phyloP scores from a whole-genome alignment of 1,140 invertebrate species.

The Drosophila orosa region DNA sequence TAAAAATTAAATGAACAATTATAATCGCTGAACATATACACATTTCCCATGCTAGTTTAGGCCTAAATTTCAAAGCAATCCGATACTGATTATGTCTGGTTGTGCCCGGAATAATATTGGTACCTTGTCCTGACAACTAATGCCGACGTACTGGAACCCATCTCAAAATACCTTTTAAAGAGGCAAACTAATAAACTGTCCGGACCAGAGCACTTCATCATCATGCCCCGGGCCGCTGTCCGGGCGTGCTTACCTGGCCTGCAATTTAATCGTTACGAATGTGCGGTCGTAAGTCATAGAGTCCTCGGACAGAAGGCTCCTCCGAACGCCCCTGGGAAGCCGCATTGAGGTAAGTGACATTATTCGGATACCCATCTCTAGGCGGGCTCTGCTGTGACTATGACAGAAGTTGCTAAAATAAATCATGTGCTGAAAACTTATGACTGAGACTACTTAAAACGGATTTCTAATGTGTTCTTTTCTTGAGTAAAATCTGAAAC shows the following conservation, averaged over 20 bases:
- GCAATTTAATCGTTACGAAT: slow-evolving; percentile 73
- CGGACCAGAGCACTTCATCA: slow-evolving; percentile 30
- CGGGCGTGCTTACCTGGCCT: slow-evolving; percentile 30
- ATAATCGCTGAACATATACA: not conserved
- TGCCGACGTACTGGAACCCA: slow-evolving; percentile 14
- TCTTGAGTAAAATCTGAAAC: not conserved
- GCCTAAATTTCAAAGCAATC: not conserved
- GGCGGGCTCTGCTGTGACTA: not conserved
- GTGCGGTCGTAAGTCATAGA: slow-evolving; percentile 56
- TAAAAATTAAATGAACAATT: not conserved
- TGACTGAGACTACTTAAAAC: not conserved
- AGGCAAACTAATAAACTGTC: slow-evolving; percentile 64
- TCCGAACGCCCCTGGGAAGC: not conserved
- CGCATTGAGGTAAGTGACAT: slow-evolving; percentile 43
- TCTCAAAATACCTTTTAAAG: slow-evolving; percentile 40
- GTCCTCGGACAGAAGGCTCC: not conserved
- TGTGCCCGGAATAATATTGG: slow-evolving; percentile 2
- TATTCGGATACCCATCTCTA: slow-evolving; percentile 40
- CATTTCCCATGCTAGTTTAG: not conserved
- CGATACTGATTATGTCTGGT: not conserved
- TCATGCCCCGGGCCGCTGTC: slow-evolving; percentile 19
- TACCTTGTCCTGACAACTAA: slow-evolving; percentile 27
- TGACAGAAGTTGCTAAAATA: slow-evolving; percentile 1
- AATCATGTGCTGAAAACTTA: slow-evolving; percentile 1
- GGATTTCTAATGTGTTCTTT: not conserved